These are phyloP conservation scores for Danionella cerebrum DNA, from an alignment of 2,113 vertebrate species.

Conservation along the genomic window DNA sequence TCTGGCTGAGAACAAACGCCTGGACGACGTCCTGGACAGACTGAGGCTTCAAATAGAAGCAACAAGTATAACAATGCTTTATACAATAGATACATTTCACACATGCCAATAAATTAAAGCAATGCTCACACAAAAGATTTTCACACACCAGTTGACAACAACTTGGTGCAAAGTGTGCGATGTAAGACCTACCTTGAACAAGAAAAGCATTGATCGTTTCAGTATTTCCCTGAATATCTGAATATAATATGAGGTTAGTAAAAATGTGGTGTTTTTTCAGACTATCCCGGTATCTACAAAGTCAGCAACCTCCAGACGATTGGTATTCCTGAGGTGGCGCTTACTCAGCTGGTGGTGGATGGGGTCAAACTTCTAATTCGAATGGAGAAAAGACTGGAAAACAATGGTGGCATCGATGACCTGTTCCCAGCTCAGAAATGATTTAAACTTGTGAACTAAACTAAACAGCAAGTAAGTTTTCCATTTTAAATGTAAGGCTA, in stretches of 20 bases:
- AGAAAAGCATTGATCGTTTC: too few species aligned
- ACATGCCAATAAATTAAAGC: too few species aligned
- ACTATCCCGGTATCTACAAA: constrained; percentile 18
- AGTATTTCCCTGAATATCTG: too few species aligned
- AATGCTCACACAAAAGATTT: too few species aligned
- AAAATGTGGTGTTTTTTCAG: constrained; percentile 19
- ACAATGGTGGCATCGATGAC: constrained; percentile 42
- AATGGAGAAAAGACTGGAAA: constrained; percentile 60
- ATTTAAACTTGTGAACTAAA: too few species aligned
- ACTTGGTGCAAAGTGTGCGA: too few species aligned
- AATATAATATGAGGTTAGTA: too few species aligned
- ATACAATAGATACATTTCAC: too few species aligned
- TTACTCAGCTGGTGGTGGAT: constrained; percentile 60
- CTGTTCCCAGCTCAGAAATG: constrained; percentile 61
- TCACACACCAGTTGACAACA: too few species aligned
- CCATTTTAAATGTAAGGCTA: too few species aligned
- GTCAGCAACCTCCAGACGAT: constrained; percentile 51
- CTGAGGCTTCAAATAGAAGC: constrained; percentile 52
- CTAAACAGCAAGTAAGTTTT: too few species aligned
- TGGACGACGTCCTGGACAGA: constrained; percentile 51
- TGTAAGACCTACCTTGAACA: too few species aligned
- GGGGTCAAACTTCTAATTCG: constrained; percentile 57
- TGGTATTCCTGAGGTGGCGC: constrained; percentile 52
- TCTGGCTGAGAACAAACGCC: constrained; percentile 46
- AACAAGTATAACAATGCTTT: constrained; percentile 39